Evolutionary conservation across 2,797 vertebrate species (phyloP), one percentile per base, ranked within the genome.

Genomic region (Danio tinwini): DNA sequence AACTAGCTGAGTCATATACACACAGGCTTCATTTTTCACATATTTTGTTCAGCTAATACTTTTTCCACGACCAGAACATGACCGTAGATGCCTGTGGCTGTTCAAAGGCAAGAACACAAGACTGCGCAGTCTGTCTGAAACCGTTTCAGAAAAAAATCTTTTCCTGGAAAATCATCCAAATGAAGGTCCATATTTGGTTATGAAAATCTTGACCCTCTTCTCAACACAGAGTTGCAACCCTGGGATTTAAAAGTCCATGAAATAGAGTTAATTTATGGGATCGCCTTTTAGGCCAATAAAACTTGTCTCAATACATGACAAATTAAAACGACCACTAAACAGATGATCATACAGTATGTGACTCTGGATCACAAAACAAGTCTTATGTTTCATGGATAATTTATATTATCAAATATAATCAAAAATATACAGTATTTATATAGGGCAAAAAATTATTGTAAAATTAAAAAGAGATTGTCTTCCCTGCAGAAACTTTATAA

Each of bases 171-270:
- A 69, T 49, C 53, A 16, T 61, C 29, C 17, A 61, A 42, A 42
- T 21, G 59, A 64, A 61, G 16, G 29, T 17, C 55, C 12, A 21
- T 67, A 67, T 78, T 70, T 58, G 70, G 40, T 72, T 61, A 50
- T 61, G 45, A 78, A 37, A 78, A 8, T 78, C 19, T 67, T 50
- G 21, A 58, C 5, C 76, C 45, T 39, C 56, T 49, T 39, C n/a
- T 0, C 7, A 49, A 56, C 8, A 62, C 2, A 62, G 14, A 11
- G 42, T 16, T 21, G 6, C 10, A 42, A 49, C 29, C 7, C 21
- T 11, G 5, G 16, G 21, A 21, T 75, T 75, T 37, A 21, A 21
- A 64, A 53, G n/a, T 44, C 39, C 21, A 53, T 42, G 17, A 73
- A 14, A 56, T 14, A 12, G 19, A 4, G 55, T 21, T 44, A 17